phyloP scores from a whole-genome alignment of 2,888 invertebrate genomes.

The Chymomyza procnemis region DNA sequence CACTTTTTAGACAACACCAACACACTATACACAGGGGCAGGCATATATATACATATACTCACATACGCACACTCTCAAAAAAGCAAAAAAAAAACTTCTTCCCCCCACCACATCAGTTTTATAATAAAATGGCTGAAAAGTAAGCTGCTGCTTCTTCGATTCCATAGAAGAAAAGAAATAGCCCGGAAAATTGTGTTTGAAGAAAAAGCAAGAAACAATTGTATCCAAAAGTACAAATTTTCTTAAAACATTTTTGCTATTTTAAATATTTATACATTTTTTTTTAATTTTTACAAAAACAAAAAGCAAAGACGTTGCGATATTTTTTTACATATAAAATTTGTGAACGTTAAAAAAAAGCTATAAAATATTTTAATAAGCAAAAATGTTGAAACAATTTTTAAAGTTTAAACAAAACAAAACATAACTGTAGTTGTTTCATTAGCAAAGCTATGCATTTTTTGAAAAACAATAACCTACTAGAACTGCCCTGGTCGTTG shows the following conservation, averaged over 20 bases:
- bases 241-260: constrained; percentile 50
- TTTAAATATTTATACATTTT: constrained; percentile 57
- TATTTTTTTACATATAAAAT: constrained; percentile 45
- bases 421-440: background rate
- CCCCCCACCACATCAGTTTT: constrained; percentile 48
- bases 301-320: constrained; percentile 58
- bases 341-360: constrained; percentile 50
- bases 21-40: constrained; percentile 18
- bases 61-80: background rate
- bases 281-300: constrained; percentile 48
- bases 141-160: constrained; percentile 74
- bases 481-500: background rate
- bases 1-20: background rate
- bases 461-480: background rate
- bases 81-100: background rate
- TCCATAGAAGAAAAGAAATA: constrained; percentile 75
- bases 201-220: constrained; percentile 15
- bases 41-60: too few species aligned
- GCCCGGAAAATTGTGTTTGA: constrained; percentile 43
- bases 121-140: constrained; percentile 70
- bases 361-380: constrained; percentile 57
- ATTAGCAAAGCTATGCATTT: background rate
- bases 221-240: constrained; percentile 17
- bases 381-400: constrained; percentile 55
- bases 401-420: constrained; percentile 13